Conservation (phyloP, 2,888 invertebrate species). For the Aspidapion aeneum region DNA sequence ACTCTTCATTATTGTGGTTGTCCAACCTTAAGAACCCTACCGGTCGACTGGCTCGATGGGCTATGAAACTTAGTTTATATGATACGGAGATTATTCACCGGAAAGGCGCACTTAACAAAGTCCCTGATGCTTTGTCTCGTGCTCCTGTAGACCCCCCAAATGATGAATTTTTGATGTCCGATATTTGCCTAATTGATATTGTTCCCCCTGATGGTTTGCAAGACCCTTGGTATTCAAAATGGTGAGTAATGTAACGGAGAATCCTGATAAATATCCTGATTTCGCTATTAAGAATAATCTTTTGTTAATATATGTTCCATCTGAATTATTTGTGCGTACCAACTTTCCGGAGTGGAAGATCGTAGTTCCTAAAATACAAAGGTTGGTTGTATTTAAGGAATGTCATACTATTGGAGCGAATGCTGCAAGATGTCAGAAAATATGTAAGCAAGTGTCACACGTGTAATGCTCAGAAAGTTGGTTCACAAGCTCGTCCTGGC, state of each 20-base stretch:
- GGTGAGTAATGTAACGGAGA: background rate
- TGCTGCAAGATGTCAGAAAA: background rate
- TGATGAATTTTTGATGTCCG: background rate
- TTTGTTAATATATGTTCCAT: background rate
- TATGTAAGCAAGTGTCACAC: background rate
- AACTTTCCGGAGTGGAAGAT: background rate
- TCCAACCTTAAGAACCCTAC: slow-evolving; percentile 8
- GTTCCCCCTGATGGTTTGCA: background rate
- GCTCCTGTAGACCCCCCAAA: background rate
- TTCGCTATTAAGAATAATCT: background rate
- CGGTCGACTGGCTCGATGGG: background rate
- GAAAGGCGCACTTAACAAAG: slow-evolving; percentile 11
- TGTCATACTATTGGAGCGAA: background rate
- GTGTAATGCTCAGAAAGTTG: background rate
- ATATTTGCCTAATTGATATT: background rate
- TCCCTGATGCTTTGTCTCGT: slow-evolving; percentile 16
- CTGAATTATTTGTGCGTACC: background rate
- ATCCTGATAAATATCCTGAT: background rate
- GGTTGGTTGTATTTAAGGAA: background rate
- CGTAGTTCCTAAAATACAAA: background rate
- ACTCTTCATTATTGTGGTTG: background rate
- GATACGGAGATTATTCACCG: slow-evolving; percentile 21
- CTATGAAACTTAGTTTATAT: slow-evolving; percentile 15
- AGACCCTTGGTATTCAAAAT: background rate
- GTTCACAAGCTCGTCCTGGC: background rate